Conservation (phyloP, 2,113 vertebrate genomes). For the Vicugna pacos region DNA sequence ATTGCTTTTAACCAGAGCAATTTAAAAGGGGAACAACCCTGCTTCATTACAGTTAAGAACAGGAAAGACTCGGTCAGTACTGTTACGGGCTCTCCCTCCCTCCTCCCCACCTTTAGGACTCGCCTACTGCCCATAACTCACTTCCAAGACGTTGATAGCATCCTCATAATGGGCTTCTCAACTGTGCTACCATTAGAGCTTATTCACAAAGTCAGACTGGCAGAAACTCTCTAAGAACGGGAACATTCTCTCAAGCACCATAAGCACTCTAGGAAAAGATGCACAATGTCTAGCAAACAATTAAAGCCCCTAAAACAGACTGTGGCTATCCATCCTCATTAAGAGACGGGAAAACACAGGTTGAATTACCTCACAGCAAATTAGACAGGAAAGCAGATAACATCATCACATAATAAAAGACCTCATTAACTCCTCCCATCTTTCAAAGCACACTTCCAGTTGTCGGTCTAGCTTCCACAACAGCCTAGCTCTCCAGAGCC, state of each 20-base stretch:
- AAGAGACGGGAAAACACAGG: background rate
- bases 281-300: background rate
- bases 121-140: background rate
- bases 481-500: background rate
- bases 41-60: background rate
- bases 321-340: background rate
- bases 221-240: background rate
- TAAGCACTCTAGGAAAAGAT: background rate
- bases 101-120: no score
- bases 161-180: background rate
- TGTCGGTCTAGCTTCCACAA: background rate
- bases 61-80: background rate
- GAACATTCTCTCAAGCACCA: background rate
- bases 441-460: background rate
- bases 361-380: conserved; percentile 51
- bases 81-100: background rate
- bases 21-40: background rate
- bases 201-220: background rate
- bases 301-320: conserved; percentile 12
- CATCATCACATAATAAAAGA: conserved; percentile 30
- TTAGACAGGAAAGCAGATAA: conserved; percentile 8
- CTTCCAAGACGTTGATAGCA: background rate
- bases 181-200: background rate
- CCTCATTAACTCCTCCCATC: conserved; percentile 10
- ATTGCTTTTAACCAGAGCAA: background rate